Percentiles rank a stretch among this genome's conserved stretches.
Conservation (phyloP, 2,113 vertebrate species). For the Cyprinodon brontotheroides region DNA sequence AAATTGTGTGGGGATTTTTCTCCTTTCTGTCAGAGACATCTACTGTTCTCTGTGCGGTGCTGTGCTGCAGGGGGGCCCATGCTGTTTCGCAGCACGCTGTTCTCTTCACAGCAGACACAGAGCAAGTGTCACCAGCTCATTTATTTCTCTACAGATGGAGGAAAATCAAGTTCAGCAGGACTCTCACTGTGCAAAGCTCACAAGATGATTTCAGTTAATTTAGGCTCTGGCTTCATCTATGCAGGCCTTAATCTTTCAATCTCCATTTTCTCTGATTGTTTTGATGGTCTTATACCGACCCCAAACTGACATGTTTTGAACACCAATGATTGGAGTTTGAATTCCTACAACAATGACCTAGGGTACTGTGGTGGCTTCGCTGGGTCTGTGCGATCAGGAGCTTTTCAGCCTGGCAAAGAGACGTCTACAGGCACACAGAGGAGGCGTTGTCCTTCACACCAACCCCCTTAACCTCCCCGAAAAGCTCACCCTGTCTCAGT, state of each 20-base stretch:
- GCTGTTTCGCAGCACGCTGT: constrained; percentile 62
- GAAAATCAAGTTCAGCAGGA: constrained; percentile 40
- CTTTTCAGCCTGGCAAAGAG: constrained; percentile 40
- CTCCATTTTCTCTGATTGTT: constrained; percentile 54
- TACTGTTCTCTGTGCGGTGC: constrained; percentile 68
- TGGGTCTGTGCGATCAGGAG: constrained; percentile 36
- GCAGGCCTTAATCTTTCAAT: not conserved
- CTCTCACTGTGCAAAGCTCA: constrained; percentile 40
- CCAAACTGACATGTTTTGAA: constrained; percentile 88
- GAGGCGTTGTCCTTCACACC: constrained; percentile 59
- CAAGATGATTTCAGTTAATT: constrained; percentile 40
- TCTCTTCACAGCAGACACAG: constrained; percentile 62
- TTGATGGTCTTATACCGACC: constrained; percentile 86
- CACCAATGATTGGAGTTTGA: constrained; percentile 90
- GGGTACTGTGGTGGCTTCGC: constrained; percentile 71
- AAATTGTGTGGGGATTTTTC: constrained; percentile 79
- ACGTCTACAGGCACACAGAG: constrained; percentile 80
- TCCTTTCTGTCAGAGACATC: constrained; percentile 64
- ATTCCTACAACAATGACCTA: constrained; percentile 90
- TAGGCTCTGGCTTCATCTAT: not conserved
- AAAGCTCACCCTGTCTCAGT: constrained; percentile 60
- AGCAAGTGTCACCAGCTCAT: constrained; percentile 68
- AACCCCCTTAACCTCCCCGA: constrained; percentile 62
- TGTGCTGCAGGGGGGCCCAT: constrained; percentile 31
- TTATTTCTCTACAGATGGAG: constrained; percentile 65